Evolutionary conservation across 1,140 invertebrate genomes (phyloP).

Genomic region (Zaprionus ghesquierei): DNA sequence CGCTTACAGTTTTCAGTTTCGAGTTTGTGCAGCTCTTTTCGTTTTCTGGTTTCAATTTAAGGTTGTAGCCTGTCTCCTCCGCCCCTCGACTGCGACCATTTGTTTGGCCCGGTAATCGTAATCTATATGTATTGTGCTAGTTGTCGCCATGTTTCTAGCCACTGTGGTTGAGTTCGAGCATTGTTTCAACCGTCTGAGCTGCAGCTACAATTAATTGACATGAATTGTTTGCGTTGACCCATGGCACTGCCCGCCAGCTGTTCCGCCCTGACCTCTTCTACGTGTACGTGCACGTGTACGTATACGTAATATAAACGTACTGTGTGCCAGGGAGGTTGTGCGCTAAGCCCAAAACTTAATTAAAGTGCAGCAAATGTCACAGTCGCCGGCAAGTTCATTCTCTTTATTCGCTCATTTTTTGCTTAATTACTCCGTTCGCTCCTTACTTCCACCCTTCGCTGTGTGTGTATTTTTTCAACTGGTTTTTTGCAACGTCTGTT

Average conservation of each 20-base stretch:
- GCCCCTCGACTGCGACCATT: conserved; percentile 5
- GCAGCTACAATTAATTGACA: conserved; percentile 45
- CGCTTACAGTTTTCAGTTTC: conserved; percentile 1
- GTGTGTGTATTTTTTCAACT: not conserved
- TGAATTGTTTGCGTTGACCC: conserved; percentile 35
- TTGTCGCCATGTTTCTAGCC: conserved; percentile 29
- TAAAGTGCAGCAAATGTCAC: conserved; percentile 34
- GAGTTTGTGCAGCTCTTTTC: not conserved
- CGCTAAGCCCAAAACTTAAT: conserved; percentile 38
- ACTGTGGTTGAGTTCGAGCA: conserved; percentile 17
- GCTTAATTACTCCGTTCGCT: conserved; percentile 7
- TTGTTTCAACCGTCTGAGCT: conserved; percentile 21
- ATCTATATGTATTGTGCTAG: conserved; percentile 22
- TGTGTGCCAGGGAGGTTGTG: conserved; percentile 1
- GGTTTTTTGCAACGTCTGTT: conserved; percentile 31
- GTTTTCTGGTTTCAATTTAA: conserved; percentile 17
- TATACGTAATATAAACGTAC: conserved; percentile 32
- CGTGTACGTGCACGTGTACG: not conserved
- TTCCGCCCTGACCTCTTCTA: not conserved
- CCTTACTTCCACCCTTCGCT: conserved; percentile 1
- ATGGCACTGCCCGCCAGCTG: not conserved
- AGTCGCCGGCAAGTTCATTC: conserved; percentile 24
- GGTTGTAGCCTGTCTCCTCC: not conserved
- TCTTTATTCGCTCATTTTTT: conserved; percentile 3
- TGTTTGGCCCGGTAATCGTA: conserved; percentile 42